A percentile compares a stretch with the other conserved stretches of the same genome.
Conservation (phyloP, 2,888 invertebrate genomes). For the Caenorhabditis sp. region DNA sequence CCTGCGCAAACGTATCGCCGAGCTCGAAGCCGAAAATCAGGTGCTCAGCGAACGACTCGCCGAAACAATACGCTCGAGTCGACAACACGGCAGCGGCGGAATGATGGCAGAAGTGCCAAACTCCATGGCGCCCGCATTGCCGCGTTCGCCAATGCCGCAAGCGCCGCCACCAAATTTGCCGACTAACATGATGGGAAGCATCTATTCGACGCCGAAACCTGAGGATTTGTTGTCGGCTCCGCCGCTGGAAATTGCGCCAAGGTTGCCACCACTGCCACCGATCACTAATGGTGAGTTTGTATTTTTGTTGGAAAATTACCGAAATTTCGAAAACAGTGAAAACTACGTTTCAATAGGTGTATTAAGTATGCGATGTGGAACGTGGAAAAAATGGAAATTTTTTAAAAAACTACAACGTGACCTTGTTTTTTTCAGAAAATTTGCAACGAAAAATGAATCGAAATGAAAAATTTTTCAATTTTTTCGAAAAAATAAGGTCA, state of each 20-base stretch:
- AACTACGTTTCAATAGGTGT: background rate
- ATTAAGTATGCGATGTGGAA: too few species aligned
- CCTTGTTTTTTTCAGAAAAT: too few species aligned
- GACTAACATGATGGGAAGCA: background rate
- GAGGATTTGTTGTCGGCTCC: slow-evolving; percentile 24
- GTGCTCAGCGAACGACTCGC: slow-evolving; percentile 56
- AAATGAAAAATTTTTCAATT: too few species aligned
- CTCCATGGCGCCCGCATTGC: slow-evolving; percentile 74
- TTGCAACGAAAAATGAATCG: too few species aligned
- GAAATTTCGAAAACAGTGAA: too few species aligned
- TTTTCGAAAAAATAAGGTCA: too few species aligned
- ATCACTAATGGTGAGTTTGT: background rate
- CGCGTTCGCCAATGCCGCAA: slow-evolving; percentile 57
- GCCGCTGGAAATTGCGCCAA: slow-evolving; percentile 35
- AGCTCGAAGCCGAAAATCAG: slow-evolving; percentile 85
- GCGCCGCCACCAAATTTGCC: slow-evolving; percentile 31
- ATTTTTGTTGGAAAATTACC: too few species aligned
- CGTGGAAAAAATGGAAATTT: too few species aligned
- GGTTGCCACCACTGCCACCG: slow-evolving; percentile 11
- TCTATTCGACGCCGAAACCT: slow-evolving; percentile 25
- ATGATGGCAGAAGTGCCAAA: background rate
- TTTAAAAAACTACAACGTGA: too few species aligned
- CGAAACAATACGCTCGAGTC: slow-evolving; percentile 7
- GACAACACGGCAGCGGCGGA: background rate
- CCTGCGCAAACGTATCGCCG: slow-evolving; percentile 86